Evolutionary conservation across 2,888 invertebrate species (phyloP).

Genomic region (Zhuqinia jingwanae): DNA sequence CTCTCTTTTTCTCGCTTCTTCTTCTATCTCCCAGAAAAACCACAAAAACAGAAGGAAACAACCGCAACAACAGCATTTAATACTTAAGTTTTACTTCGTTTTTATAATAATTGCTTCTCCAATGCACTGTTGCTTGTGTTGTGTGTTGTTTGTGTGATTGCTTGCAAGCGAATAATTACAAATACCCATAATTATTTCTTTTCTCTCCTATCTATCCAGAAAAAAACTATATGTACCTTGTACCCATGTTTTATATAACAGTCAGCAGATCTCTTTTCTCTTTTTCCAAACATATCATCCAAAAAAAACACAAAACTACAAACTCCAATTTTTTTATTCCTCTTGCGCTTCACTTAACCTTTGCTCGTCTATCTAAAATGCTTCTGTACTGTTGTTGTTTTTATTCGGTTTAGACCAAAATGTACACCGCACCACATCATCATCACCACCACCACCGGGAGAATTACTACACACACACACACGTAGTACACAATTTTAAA

Average conservation of each 20-base stretch:
- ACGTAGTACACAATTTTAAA: background rate
- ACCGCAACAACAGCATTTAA: slow-evolving; percentile 70
- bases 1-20: slow-evolving; percentile 7
- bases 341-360: slow-evolving; percentile 1
- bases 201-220: slow-evolving; percentile 3
- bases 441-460: background rate
- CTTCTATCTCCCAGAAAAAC: slow-evolving; percentile 52
- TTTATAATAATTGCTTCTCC: slow-evolving; percentile 70
- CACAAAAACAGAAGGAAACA: slow-evolving; percentile 69
- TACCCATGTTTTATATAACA: background rate
- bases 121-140: slow-evolving; percentile 51
- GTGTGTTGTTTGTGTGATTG: slow-evolving; percentile 9
- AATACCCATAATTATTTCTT: slow-evolving; percentile 67
- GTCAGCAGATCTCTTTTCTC: background rate
- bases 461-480: background rate
- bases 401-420: background rate
- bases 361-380: too few species aligned
- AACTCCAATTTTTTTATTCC: slow-evolving; percentile 1
- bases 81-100: slow-evolving; percentile 66
- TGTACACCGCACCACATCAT: background rate
- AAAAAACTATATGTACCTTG: background rate
- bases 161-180: slow-evolving; percentile 70
- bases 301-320: too few species aligned
- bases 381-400: too few species aligned
- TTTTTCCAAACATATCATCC: slow-evolving; percentile 12